Evolutionary conservation across 2,113 vertebrate genomes (phyloP).

Genomic region (Chitala chitala): DNA sequence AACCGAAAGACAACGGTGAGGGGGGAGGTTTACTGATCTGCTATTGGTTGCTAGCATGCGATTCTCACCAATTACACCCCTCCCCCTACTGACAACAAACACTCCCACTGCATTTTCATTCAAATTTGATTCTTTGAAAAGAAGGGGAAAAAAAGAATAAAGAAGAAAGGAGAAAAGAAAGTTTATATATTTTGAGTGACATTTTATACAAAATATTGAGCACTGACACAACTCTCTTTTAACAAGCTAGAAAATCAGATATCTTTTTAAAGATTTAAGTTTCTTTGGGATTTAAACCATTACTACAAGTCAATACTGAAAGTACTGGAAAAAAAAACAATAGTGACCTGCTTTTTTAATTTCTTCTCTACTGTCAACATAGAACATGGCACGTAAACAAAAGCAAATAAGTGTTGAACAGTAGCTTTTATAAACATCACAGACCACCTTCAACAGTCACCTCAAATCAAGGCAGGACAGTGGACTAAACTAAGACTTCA

Average conservation of each 20-base stretch:
- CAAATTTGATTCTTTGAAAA: constrained; percentile 69
- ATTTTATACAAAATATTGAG: background rate
- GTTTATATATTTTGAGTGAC: background rate
- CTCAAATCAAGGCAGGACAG: background rate
- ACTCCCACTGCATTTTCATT: constrained; percentile 65
- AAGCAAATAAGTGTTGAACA: background rate
- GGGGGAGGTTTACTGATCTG: constrained; percentile 36
- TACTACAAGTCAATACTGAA: no score
- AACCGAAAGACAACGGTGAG: constrained; percentile 6
- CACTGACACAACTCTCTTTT: no score
- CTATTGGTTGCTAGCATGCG: constrained; percentile 48
- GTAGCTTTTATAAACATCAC: background rate
- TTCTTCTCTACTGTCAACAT: no score
- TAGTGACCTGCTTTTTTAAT: no score
- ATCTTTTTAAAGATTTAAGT: no score
- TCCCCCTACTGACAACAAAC: constrained; percentile 58
- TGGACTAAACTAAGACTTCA: background rate
- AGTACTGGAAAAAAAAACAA: no score
- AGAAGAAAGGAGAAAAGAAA: constrained; percentile 21
- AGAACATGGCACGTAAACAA: no score
- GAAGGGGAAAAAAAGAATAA: constrained; percentile 36
- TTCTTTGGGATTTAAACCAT: no score
- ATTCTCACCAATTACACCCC: constrained; percentile 53
- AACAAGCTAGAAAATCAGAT: no score
- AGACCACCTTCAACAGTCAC: background rate